phyloP scores from a whole-genome alignment of 2,888 invertebrate genomes.

The Ferdinandea cuprea region DNA sequence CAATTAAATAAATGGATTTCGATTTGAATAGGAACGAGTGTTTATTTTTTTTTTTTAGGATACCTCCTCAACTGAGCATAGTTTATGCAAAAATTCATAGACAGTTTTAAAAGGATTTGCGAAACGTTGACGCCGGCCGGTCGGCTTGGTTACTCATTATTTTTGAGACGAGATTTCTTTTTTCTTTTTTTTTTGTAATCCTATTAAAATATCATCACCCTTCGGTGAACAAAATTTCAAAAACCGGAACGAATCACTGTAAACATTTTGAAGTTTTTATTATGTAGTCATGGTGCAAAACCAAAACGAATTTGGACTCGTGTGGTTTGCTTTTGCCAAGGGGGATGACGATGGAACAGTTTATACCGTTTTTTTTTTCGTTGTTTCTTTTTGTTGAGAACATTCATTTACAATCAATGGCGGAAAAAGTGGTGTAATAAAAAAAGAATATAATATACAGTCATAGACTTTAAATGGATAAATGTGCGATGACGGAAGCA shows the following conservation, averaged over 20 bases:
- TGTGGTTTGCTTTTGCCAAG: conserved; percentile 32
- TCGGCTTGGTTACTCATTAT: background rate
- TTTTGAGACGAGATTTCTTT: background rate
- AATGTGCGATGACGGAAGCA: too few species aligned
- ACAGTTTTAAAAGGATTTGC: conserved; percentile 61
- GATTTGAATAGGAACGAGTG: too few species aligned
- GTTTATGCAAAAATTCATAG: conserved; percentile 52
- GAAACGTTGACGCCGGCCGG: conserved; percentile 52
- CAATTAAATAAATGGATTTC: conserved; percentile 64
- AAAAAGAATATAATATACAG: background rate
- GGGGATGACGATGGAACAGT: conserved; percentile 5
- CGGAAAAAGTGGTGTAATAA: background rate
- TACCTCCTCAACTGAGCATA: too few species aligned
- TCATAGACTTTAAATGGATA: too few species aligned
- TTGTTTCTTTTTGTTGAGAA: background rate
- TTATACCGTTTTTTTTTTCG: too few species aligned
- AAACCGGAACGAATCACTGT: conserved; percentile 69
- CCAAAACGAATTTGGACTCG: conserved; percentile 54
- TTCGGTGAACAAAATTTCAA: conserved; percentile 52
- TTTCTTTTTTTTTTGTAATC: conserved; percentile 40
- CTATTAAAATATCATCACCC: conserved; percentile 72
- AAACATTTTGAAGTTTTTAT: conserved; percentile 58
- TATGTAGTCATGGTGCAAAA: conserved; percentile 42
- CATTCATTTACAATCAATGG: background rate
- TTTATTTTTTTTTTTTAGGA: too few species aligned